phyloP scores from a whole-genome alignment of 2,797 vertebrate species.

The Apogon talboti region DNA sequence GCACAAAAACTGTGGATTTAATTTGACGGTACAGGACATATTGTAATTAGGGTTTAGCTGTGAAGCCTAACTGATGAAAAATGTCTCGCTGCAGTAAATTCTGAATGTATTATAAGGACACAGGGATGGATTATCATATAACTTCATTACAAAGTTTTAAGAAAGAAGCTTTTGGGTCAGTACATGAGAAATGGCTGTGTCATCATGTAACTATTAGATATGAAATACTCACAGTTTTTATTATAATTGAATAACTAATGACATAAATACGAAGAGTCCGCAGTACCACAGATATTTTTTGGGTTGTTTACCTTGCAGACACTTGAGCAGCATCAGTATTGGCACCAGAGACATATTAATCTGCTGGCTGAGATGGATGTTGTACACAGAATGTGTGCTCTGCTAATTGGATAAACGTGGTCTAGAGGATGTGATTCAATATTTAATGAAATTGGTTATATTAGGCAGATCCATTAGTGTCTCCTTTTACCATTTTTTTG shows the following conservation, averaged over 20 bases:
- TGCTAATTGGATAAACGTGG: conserved; percentile 22
- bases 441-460: conserved; percentile 7
- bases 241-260: too few relatives aligned
- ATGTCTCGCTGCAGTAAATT: neutral
- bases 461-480: neutral
- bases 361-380: conserved; percentile 18
- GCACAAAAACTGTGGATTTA: conserved; percentile 23
- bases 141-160: neutral
- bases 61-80: neutral
- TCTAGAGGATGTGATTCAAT: conserved; percentile 18
- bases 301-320: neutral
- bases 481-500: neutral
- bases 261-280: neutral
- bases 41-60: conserved; percentile 19
- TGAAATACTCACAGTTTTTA: neutral
- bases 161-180: neutral
- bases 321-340: neutral
- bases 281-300: neutral
- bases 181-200: neutral
- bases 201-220: neutral
- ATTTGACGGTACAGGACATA: conserved; percentile 12
- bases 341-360: conserved; percentile 16
- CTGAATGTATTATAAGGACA: neutral
- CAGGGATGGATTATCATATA: neutral
- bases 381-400: conserved; percentile 10